Evolutionary conservation across 2,888 invertebrate species (phyloP).

Genomic region (Acanthococcus lagerstroemiae): DNA sequence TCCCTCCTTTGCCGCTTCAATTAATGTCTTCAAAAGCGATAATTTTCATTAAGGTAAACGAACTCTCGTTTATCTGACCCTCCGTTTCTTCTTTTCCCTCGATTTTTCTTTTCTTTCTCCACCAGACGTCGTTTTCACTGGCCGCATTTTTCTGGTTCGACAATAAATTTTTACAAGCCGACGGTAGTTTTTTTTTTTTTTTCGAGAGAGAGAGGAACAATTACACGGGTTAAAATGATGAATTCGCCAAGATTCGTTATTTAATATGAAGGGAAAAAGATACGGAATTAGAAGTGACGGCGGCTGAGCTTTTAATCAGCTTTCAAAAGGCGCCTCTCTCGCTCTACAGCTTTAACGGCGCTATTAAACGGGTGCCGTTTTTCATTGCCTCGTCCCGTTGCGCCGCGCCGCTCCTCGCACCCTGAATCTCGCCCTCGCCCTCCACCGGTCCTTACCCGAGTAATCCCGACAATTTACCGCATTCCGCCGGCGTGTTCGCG

Average conservation of each 20-base stretch:
- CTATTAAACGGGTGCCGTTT: slow-evolving; percentile 24
- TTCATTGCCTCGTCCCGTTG: slow-evolving; percentile 1
- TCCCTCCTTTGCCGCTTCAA: not conserved
- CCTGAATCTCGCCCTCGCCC: not conserved
- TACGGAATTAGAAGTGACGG: slow-evolving; percentile 30
- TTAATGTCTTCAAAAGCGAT: not conserved
- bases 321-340: slow-evolving; percentile 23
- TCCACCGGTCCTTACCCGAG: not conserved
- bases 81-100: not conserved
- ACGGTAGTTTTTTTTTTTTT: not conserved
- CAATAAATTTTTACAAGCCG: not conserved
- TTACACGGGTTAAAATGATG: slow-evolving; percentile 31
- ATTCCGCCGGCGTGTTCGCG: slow-evolving; percentile 1
- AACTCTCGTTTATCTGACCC: no score
- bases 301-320: slow-evolving; percentile 31
- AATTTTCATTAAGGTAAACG: not conserved
- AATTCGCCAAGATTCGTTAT: slow-evolving; percentile 30
- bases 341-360: slow-evolving; percentile 13
- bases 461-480: slow-evolving; percentile 19
- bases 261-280: slow-evolving; percentile 27
- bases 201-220: slow-evolving; percentile 6
- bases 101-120: not conserved
- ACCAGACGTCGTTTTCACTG: not conserved
- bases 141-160: not conserved
- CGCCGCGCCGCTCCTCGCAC: not conserved